A percentile compares a stretch with the other conserved stretches of the same genome.
These are phyloP conservation scores for Sebastes umbrosus DNA, from an alignment of 2,797 vertebrate genomes.

Conservation along the genomic window DNA sequence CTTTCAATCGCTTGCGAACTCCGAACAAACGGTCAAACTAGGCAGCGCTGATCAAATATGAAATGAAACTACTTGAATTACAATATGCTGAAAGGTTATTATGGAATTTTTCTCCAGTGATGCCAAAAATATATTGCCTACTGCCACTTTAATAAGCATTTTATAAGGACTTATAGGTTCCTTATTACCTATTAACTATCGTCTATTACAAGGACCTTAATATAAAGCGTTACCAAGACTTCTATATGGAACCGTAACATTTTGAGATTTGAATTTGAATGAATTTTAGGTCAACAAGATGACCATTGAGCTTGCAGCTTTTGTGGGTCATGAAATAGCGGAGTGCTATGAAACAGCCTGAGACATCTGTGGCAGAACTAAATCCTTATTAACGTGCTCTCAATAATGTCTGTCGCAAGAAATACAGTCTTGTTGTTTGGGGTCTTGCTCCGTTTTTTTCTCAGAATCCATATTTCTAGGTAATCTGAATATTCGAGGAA, in stretches of 20 bases:
- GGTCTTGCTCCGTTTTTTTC: not conserved
- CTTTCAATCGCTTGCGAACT: rapidly evolving
- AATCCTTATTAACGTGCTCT: slow-evolving; percentile 22
- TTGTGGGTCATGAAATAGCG: slow-evolving; percentile 8
- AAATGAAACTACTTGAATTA: too few relatives aligned
- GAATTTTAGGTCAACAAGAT: not conserved
- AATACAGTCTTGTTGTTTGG: not conserved
- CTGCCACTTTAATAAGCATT: too few relatives aligned
- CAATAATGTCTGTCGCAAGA: not conserved
- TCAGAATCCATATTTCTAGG: not conserved
- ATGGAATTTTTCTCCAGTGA: too few relatives aligned
- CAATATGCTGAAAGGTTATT: too few relatives aligned
- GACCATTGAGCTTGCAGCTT: not conserved
- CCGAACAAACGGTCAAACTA: too few relatives aligned
- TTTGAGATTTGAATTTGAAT: not conserved
- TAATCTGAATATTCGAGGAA: not conserved
- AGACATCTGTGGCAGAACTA: slow-evolving; percentile 19
- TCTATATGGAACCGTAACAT: not conserved
- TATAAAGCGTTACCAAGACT: not conserved
- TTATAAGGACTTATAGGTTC: rapidly evolving
- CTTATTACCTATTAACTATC: not conserved
- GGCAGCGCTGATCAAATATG: too few relatives aligned
- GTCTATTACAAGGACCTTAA: too few relatives aligned
- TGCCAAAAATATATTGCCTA: too few relatives aligned
- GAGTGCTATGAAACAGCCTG: not conserved